Evolutionary conservation across 2,888 invertebrate species (phyloP).

Genomic region (Ennomos erosarius): DNA sequence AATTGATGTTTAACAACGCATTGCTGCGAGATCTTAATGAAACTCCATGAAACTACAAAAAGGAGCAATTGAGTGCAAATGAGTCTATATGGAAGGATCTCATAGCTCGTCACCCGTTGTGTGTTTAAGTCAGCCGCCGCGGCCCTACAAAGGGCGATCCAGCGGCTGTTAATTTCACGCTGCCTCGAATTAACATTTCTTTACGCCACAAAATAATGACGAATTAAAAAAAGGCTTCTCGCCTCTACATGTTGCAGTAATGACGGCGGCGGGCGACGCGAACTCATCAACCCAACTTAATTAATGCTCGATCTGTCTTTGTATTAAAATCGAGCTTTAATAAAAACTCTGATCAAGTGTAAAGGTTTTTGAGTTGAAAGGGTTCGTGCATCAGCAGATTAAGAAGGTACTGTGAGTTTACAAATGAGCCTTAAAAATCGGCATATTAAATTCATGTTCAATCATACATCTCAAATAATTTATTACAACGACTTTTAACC

Average conservation of each 20-base stretch:
- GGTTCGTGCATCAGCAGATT: constrained; percentile 48
- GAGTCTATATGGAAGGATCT: constrained; percentile 75
- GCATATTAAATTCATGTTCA: constrained; percentile 1
- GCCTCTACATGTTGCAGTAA: constrained; percentile 80
- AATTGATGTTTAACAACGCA: constrained; percentile 78
- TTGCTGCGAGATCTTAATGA: constrained; percentile 72
- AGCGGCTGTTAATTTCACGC: constrained; percentile 86
- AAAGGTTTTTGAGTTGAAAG: constrained; percentile 41
- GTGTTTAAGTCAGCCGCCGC: constrained; percentile 81
- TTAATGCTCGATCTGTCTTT: constrained; percentile 84
- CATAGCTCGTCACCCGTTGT: constrained; percentile 82
- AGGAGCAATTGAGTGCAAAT: constrained; percentile 80
- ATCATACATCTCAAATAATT: not conserved
- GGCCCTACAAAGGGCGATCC: constrained; percentile 80
- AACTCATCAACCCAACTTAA: constrained; percentile 83
- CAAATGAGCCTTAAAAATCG: constrained; percentile 20
- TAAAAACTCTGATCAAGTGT: constrained; percentile 51
- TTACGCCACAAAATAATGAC: constrained; percentile 85
- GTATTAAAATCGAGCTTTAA: constrained; percentile 77
- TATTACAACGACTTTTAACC: too few relatives aligned
- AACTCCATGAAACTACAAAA: constrained; percentile 77
- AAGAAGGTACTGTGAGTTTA: constrained; percentile 26
- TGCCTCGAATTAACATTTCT: constrained; percentile 86
- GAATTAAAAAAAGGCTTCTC: constrained; percentile 82
- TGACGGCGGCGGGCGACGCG: constrained; percentile 70